Base-by-base conservation (phyloP, 2,888 invertebrate genomes). In the Nematopogon swammerdamellus region DNA sequence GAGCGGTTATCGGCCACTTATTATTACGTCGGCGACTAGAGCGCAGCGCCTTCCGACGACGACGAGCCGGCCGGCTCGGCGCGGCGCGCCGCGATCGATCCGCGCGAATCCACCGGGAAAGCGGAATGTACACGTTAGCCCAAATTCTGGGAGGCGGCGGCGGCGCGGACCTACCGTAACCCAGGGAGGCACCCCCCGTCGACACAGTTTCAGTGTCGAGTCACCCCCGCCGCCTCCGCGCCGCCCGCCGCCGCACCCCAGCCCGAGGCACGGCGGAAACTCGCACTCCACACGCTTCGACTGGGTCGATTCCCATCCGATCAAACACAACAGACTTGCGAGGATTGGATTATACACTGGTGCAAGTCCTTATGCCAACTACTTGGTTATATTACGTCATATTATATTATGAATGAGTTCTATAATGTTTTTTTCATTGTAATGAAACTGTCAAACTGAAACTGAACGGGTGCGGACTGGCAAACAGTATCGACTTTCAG, bases 191-290 rank as follows among this genome's bases (percentile, higher is more conserved):
- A 17, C 45, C 19, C 45, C 45, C 45, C 19, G 50, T 44, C 49
- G 48, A 46, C 52, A 48, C 50, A 52, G 49, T 50, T 51, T 48
- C 51, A 25, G 46, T 29, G 17, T 36, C 30, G 19, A 45, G 45
- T 36, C 30, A 25, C 50, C 45, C 30, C 44, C 30, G 46, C 45
- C 30, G 45, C 47, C 48, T 48, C 47, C 48, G 47, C 45, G 36
- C 42, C 47, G 45, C 47, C 45, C 47, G 46, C 50, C 47, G 47
- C 47, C 47, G 50, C 47, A 45, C 47, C 47, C 42, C 45, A 42
- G 49, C 49, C n/a, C n/a, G n/a, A n/a, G n/a, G n/a, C n/a, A n/a
- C 43, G 43, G 36, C 29, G 30, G 18, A 50, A 50, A 45, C 42
- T 44, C 45, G 20, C 46, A 25, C 30, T 46, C 17, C 16, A 29